Evolutionary conservation across 2,888 invertebrate genomes (phyloP).

Genomic region (Frankliniella intonsa): DNA sequence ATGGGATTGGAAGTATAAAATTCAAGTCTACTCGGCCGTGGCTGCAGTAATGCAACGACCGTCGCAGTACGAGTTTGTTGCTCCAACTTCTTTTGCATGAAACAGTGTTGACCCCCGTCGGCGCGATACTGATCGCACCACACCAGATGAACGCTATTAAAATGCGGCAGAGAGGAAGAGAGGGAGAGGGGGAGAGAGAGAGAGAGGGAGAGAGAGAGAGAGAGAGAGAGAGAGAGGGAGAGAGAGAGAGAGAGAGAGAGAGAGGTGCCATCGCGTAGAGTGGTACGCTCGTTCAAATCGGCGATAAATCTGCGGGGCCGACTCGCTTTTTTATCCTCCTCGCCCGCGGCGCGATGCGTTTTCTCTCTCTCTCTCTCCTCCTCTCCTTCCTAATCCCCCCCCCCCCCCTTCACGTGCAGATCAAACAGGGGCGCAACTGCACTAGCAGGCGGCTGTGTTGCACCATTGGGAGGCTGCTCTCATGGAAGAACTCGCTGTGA

Average conservation of each 20-base stretch:
- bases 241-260: constrained; percentile 24
- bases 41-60: neutral
- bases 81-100: neutral
- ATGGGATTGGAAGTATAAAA: neutral
- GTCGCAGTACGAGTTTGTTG: too few relatives aligned
- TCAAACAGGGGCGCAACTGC: too few relatives aligned
- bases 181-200: neutral
- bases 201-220: constrained; percentile 3
- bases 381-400: neutral
- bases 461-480: too few relatives aligned
- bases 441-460: too few relatives aligned
- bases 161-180: neutral
- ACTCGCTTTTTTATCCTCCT: neutral
- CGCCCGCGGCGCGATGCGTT: neutral
- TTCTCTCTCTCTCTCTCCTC: neutral
- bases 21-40: neutral
- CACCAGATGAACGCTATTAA: constrained; percentile 13
- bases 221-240: constrained; percentile 24
- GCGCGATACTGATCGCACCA: neutral
- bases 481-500: too few relatives aligned
- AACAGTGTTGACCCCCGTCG: constrained; percentile 1
- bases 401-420: neutral
- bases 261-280: neutral
- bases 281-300: constrained; percentile 10
- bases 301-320: constrained; percentile 12